Percentiles rank a stretch among this genome's conserved stretches.
These are phyloP conservation scores for Psettodes erumei DNA, from an alignment of 2,113 vertebrate species.

Conservation along the genomic window DNA sequence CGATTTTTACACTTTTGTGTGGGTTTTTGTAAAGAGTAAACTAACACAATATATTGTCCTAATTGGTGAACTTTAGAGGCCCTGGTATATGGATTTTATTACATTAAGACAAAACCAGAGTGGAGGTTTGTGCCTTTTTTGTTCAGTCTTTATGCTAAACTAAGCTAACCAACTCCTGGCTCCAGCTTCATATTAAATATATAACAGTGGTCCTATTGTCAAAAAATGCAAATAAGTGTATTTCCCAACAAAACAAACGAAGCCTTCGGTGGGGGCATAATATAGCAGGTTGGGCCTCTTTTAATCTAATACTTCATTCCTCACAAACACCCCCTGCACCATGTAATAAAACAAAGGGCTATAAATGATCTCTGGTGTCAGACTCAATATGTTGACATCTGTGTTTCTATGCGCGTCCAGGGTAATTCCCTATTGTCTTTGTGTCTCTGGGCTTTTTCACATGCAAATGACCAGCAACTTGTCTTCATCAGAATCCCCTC, in stretches of 20 bases:
- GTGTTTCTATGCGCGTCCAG: constrained; percentile 47
- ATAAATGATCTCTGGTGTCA: constrained; percentile 48
- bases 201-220: too few species aligned
- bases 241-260: background rate
- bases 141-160: background rate
- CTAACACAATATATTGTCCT: background rate
- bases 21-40: background rate
- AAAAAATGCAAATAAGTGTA: too few species aligned
- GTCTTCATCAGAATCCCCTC: constrained; percentile 71
- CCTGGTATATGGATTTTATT: too few species aligned
- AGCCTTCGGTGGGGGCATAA: background rate
- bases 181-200: too few species aligned
- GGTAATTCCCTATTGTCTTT: constrained; percentile 70
- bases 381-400: constrained; percentile 70
- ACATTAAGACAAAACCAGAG: too few species aligned
- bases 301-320: constrained; percentile 29
- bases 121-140: too few species aligned
- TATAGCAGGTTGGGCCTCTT: background rate
- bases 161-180: too few species aligned
- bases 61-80: background rate
- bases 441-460: constrained; percentile 69
- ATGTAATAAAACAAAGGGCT: constrained; percentile 20
- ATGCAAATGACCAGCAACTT: constrained; percentile 78
- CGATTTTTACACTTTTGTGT: background rate
- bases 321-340: background rate